A percentile compares a stretch with the other conserved stretches of the same genome.
Evolutionary conservation across 2,113 vertebrate species (phyloP).

Genomic region (Camelus bactrianus): DNA sequence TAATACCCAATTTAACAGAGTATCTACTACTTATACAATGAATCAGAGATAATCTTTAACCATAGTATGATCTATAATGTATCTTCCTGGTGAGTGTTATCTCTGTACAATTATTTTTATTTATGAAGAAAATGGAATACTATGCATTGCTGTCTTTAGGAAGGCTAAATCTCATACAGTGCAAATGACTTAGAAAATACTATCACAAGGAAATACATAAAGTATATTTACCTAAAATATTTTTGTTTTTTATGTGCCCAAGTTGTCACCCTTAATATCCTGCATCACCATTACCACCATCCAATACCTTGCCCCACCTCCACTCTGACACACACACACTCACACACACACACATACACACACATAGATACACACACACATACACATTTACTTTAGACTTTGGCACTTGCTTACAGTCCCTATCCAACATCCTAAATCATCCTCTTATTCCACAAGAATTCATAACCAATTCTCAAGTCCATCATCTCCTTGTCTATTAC

Average conservation of each 20-base stretch:
- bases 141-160: neutral
- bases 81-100: neutral
- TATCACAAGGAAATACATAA: neutral
- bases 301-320: neutral
- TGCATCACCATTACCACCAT: neutral
- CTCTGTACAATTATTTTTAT: conserved; percentile 28
- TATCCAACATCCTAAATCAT: neutral
- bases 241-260: neutral
- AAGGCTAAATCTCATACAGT: neutral
- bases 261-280: neutral
- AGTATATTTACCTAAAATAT: neutral
- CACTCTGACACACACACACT: too few relatives aligned
- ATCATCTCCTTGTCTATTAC: neutral
- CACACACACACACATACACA: neutral
- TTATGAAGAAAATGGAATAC: neutral
- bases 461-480: neutral
- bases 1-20: conserved; percentile 9
- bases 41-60: neutral
- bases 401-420: neutral
- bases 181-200: neutral
- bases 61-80: neutral
- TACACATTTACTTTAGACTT: neutral
- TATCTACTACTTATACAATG: neutral
- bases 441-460: neutral
- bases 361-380: neutral